phyloP scores from a whole-genome alignment of 2,113 vertebrate species.

The Shinisaurus crocodilurus region DNA sequence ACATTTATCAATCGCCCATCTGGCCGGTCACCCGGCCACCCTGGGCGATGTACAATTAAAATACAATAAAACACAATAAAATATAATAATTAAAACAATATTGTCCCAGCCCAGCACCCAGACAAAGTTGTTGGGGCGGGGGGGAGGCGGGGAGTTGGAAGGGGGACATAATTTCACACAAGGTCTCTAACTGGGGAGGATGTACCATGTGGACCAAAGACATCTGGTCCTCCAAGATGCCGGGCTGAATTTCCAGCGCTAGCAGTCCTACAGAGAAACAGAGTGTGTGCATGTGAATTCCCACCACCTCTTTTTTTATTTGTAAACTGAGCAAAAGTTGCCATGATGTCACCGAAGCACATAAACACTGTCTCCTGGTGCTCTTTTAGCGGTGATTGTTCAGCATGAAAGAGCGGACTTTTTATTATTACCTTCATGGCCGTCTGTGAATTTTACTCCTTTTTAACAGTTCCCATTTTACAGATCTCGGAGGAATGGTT shows the following conservation, averaged over 20 bases:
- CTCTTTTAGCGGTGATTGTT: background rate
- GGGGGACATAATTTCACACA: background rate
- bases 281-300: background rate
- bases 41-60: too few species aligned
- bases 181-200: background rate
- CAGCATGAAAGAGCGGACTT: slow-evolving; percentile 34
- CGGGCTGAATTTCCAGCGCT: background rate
- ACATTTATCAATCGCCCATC: too few species aligned
- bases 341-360: background rate
- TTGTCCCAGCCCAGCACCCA: background rate
- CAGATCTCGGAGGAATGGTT: slow-evolving; percentile 44
- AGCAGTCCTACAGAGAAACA: background rate
- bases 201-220: background rate
- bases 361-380: background rate
- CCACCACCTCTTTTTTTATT: background rate
- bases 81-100: too few species aligned
- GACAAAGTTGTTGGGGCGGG: background rate
- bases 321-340: background rate
- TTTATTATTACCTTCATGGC: slow-evolving; percentile 12
- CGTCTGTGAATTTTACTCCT: slow-evolving; percentile 50
- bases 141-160: too few species aligned
- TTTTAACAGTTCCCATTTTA: slow-evolving; percentile 22
- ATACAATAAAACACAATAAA: too few species aligned
- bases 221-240: background rate
- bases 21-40: too few species aligned